phyloP scores from a whole-genome alignment of 1,140 invertebrate species.

The Aphelenchoides fujianensis region DNA sequence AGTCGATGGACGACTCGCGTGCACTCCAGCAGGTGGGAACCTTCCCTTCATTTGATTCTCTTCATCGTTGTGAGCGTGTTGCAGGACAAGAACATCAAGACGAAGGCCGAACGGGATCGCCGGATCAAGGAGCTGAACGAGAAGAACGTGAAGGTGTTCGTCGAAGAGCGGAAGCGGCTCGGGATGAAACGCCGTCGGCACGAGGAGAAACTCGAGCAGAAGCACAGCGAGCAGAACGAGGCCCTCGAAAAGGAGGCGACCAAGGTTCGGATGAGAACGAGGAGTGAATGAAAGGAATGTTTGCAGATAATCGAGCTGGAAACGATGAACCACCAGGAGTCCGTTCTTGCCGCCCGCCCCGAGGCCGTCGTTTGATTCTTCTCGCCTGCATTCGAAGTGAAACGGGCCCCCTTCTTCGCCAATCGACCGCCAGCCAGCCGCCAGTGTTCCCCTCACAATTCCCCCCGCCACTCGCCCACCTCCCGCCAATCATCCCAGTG shows the following conservation, averaged over 20 bases:
- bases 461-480: too few species aligned
- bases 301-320: constrained; percentile 51
- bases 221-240: constrained; percentile 86
- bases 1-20: constrained; percentile 86
- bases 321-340: constrained; percentile 56
- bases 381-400: too few species aligned
- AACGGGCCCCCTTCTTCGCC: too few species aligned
- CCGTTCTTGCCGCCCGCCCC: constrained; percentile 48
- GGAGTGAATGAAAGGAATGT: not conserved
- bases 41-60: too few species aligned
- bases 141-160: constrained; percentile 97
- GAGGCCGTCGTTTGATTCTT: constrained; percentile 48
- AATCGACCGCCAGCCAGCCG: too few species aligned
- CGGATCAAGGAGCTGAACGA: constrained; percentile 86
- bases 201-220: constrained; percentile 84
- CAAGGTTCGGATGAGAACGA: constrained; percentile 68
- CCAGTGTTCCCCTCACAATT: too few species aligned
- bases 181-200: constrained; percentile 84
- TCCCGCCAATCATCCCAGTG: too few species aligned
- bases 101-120: constrained; percentile 89
- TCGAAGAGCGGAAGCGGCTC: constrained; percentile 85
- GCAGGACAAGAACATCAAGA: constrained; percentile 87
- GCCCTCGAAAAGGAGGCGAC: constrained; percentile 84
- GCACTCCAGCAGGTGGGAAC: constrained; percentile 1
- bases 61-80: constrained; percentile 25